These are phyloP conservation scores for Syngnathus scovelli DNA, from an alignment of 2,113 vertebrate species.

Conservation along the genomic window DNA sequence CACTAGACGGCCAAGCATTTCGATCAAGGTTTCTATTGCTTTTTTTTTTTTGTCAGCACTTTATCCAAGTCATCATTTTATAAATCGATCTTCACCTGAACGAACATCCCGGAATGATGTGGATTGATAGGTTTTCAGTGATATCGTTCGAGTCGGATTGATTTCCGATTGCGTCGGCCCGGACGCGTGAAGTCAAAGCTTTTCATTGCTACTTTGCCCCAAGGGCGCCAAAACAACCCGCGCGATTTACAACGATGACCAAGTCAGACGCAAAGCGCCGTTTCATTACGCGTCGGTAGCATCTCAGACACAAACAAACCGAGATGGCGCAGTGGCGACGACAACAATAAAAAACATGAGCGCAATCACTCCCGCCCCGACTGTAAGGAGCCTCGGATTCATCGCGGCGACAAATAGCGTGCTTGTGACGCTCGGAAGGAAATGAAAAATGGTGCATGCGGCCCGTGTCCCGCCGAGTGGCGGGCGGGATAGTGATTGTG, in stretches of 20 bases:
- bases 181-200: neutral
- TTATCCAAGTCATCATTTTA: neutral
- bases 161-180: neutral
- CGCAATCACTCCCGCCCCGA: slow-evolving; percentile 8
- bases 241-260: neutral
- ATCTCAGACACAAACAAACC: slow-evolving; percentile 1
- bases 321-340: neutral
- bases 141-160: neutral
- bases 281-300: neutral
- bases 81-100: neutral
- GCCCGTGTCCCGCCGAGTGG: slow-evolving; percentile 29
- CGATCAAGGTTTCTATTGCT: neutral
- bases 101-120: neutral
- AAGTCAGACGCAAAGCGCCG: neutral
- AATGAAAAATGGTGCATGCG: slow-evolving; percentile 49
- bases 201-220: neutral
- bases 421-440: slow-evolving; percentile 44
- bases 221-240: neutral
- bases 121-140: neutral
- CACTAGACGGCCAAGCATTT: neutral
- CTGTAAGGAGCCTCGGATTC: slow-evolving; percentile 12
- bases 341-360: slow-evolving; percentile 2
- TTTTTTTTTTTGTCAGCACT: neutral
- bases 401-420: slow-evolving; percentile 4
- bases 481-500: slow-evolving; percentile 47